These are phyloP conservation scores for Tenrec ecaudatus DNA, from an alignment of 2,113 vertebrate species.

Conservation along the genomic window DNA sequence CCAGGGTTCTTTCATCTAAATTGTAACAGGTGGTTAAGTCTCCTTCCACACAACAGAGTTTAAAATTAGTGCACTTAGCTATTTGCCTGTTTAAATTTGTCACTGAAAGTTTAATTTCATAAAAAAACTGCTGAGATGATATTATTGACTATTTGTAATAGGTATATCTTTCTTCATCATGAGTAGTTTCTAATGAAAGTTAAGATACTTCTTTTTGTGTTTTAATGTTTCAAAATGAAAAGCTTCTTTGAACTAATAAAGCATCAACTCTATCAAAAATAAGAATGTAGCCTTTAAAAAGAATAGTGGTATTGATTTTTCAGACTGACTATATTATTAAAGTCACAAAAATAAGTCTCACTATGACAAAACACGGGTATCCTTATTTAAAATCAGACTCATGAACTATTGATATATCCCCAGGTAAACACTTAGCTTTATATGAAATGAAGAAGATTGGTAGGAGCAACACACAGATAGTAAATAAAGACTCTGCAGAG, in stretches of 20 bases:
- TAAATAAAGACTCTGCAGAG: slow-evolving; percentile 60
- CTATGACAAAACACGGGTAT: slow-evolving; percentile 34
- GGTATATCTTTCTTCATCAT: slow-evolving; percentile 6
- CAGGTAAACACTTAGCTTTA: slow-evolving; percentile 51
- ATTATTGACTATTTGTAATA: slow-evolving; percentile 11
- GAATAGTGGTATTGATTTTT: slow-evolving; percentile 61
- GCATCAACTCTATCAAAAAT: slow-evolving; percentile 15
- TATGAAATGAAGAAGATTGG: slow-evolving; percentile 18
- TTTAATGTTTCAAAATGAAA: slow-evolving; percentile 42
- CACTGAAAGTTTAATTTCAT: neutral
- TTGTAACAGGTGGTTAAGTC: no score
- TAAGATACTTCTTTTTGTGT: slow-evolving; percentile 26
- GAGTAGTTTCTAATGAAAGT: slow-evolving; percentile 33
- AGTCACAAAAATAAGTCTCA: slow-evolving; percentile 52
- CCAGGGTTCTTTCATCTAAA: no score
- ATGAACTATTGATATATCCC: slow-evolving; percentile 68
- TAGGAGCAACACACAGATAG: neutral
- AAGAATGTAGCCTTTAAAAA: slow-evolving; percentile 40
- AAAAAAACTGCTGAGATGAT: neutral
- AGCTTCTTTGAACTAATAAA: slow-evolving; percentile 17
- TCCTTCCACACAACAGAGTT: no score
- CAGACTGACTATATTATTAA: slow-evolving; percentile 29
- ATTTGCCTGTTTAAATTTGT: no score
- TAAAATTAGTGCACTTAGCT: no score
- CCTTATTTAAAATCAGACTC: slow-evolving; percentile 61